Conservation (phyloP, 2,797 vertebrate genomes). For the Danio choprae region DNA sequence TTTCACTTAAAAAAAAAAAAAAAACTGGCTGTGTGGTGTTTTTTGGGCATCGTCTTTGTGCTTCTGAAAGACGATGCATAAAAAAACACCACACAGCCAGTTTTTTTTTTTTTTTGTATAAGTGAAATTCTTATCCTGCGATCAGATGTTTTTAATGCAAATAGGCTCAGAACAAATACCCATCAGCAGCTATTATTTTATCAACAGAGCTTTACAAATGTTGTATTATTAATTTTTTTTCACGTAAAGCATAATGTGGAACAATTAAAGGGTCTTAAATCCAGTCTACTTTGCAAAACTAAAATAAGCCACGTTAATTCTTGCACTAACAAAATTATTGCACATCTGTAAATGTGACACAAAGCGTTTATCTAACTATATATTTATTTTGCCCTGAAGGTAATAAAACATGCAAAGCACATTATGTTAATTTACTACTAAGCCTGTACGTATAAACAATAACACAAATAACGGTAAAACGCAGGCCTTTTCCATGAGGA, state of each 20-base stretch:
- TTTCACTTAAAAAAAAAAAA: constrained; percentile 11
- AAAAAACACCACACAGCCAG: too few species aligned
- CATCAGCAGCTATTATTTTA: constrained; percentile 24
- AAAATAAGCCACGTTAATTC: constrained; percentile 8
- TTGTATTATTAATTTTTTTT: not conserved
- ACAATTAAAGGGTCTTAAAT: constrained; percentile 20
- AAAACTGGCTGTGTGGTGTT: constrained; percentile 28
- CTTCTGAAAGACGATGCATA: too few species aligned
- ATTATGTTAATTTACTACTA: constrained; percentile 3
- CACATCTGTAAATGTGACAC: constrained; percentile 2
- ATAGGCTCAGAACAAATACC: constrained; percentile 9
- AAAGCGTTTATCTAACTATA: not conserved
- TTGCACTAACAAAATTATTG: not conserved
- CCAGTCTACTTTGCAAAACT: constrained; percentile 2
- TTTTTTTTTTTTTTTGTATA: too few species aligned
- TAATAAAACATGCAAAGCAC: constrained; percentile 15
- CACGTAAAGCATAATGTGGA: not conserved
- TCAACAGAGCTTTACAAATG: constrained; percentile 5
- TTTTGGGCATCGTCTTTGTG: constrained; percentile 40
- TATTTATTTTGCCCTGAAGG: not conserved
- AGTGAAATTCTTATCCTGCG: too few species aligned
- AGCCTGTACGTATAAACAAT: constrained; percentile 23
- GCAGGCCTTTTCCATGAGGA: constrained; percentile 17
- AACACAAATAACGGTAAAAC: constrained; percentile 14
- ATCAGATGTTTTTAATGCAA: constrained; percentile 44